Evolutionary conservation across 2,888 invertebrate species (phyloP).

Genomic region (Cryptosula pallasiana): DNA sequence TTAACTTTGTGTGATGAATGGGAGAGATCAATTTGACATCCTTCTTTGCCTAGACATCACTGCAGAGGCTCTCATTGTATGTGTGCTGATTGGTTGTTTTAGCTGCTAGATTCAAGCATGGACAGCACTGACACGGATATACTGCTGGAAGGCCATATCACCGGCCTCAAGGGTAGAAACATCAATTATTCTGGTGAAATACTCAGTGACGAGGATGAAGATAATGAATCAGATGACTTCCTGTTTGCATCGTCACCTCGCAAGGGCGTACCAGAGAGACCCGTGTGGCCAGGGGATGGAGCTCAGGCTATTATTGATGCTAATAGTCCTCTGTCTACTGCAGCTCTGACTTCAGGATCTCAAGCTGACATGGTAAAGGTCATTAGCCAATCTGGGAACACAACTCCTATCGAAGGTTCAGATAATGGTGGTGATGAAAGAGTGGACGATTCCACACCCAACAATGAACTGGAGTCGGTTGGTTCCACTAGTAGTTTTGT

Average conservation of each 20-base stretch:
- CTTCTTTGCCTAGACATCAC: too few relatives aligned
- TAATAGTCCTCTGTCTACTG: conserved; percentile 2
- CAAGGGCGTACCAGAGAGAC: background rate
- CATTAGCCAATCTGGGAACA: background rate
- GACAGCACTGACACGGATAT: conserved; percentile 19
- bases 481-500: conserved; percentile 20
- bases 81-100: background rate
- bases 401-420: background rate
- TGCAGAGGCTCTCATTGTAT: too few relatives aligned
- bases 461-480: background rate
- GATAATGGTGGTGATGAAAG: background rate
- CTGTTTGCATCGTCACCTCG: conserved; percentile 16
- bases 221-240: background rate
- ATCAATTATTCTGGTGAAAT: conserved; percentile 17
- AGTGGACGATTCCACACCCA: background rate
- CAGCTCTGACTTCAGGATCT: background rate
- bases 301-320: background rate
- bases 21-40: too few relatives aligned
- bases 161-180: background rate
- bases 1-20: too few relatives aligned
- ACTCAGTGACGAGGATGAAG: conserved; percentile 1
- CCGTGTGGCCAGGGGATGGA: conserved; percentile 10
- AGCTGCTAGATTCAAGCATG: conserved; percentile 56
- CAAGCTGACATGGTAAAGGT: background rate
- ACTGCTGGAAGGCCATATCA: conserved; percentile 10